phyloP scores from a whole-genome alignment of 2,113 vertebrate genomes.

The Rhinoderma darwinii region DNA sequence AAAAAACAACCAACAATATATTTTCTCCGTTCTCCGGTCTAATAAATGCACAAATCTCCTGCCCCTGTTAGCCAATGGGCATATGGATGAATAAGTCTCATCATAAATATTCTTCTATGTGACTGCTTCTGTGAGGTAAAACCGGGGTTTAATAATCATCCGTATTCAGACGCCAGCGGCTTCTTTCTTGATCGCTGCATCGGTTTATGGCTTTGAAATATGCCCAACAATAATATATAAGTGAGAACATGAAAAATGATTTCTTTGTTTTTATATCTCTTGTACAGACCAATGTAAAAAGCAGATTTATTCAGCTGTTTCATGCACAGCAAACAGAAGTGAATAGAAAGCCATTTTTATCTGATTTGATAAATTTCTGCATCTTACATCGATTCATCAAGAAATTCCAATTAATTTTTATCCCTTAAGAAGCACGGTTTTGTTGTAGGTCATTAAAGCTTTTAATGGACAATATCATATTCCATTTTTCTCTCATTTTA shows the following conservation, averaged over 20 bases:
- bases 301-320: slow-evolving; percentile 60
- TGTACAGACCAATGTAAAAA: slow-evolving; percentile 59
- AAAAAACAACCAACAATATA: too few relatives aligned
- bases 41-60: background rate
- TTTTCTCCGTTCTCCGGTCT: background rate
- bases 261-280: slow-evolving; percentile 60
- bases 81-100: background rate
- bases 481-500: background rate
- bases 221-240: slow-evolving; percentile 64
- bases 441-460: slow-evolving; percentile 3
- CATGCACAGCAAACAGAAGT: slow-evolving; percentile 66
- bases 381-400: slow-evolving; percentile 2
- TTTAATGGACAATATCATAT: slow-evolving; percentile 23
- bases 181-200: slow-evolving; percentile 12
- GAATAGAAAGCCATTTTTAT: slow-evolving; percentile 68
- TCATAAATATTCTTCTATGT: slow-evolving; percentile 26
- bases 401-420: background rate
- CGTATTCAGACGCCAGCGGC: slow-evolving; percentile 9
- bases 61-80: background rate
- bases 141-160: slow-evolving; percentile 43
- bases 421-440: slow-evolving; percentile 1
- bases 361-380: slow-evolving; percentile 64
- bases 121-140: slow-evolving; percentile 1
- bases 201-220: slow-evolving; percentile 58
- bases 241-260: slow-evolving; percentile 64